Conservation (phyloP, 2,797 vertebrate species). For the Phyllotis vaccarum region DNA sequence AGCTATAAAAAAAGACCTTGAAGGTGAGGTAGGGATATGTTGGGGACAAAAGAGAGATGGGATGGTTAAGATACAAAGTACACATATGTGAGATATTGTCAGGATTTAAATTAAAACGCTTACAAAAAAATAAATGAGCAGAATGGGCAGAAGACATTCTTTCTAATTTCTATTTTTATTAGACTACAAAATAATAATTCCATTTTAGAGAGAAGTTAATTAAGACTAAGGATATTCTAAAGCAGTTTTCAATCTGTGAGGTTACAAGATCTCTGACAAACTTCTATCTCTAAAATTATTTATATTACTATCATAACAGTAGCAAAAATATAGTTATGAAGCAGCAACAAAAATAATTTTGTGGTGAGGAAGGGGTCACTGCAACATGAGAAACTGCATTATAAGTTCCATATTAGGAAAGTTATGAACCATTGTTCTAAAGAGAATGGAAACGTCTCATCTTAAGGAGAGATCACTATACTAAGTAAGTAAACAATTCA, state of each 20-base stretch:
- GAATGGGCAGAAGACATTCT: background rate
- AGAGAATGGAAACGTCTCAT: background rate
- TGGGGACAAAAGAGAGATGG: fast-evolving
- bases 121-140: background rate
- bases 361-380: background rate
- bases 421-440: background rate
- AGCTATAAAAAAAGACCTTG: background rate
- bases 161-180: background rate
- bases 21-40: background rate
- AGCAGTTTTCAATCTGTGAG: background rate
- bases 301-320: background rate
- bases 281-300: background rate
- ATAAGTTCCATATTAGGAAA: background rate
- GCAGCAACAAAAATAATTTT: background rate
- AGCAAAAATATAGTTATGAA: background rate
- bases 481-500: background rate
- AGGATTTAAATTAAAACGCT: background rate
- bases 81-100: background rate
- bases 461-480: background rate
- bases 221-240: background rate
- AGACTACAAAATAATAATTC: background rate
- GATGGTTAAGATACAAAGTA: background rate
- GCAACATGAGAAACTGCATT: background rate
- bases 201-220: background rate
- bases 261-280: background rate